These are phyloP conservation scores for Aethina tumida DNA, from an alignment of 1,140 invertebrate species.

Conservation along the genomic window DNA sequence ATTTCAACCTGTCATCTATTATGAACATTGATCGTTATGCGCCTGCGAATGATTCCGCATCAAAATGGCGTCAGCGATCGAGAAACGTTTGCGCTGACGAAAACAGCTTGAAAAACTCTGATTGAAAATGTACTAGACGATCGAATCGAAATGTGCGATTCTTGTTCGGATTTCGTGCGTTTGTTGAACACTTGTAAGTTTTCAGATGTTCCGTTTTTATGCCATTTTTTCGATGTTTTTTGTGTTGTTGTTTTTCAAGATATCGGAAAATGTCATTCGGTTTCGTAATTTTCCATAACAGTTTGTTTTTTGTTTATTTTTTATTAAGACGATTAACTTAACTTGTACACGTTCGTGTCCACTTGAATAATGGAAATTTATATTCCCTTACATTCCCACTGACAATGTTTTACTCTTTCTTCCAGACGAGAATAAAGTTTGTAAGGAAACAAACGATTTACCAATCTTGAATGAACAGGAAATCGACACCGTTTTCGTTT, in stretches of 20 bases:
- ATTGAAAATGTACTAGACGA: too few species aligned
- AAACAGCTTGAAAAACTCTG: too few species aligned
- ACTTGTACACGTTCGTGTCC: too few species aligned
- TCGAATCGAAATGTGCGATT: slow-evolving; percentile 80
- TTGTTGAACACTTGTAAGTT: slow-evolving; percentile 66
- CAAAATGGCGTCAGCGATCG: too few species aligned
- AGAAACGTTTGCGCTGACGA: too few species aligned
- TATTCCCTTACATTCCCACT: too few species aligned
- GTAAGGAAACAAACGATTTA: slow-evolving; percentile 30
- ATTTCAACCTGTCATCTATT: too few species aligned
- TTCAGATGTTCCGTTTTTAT: slow-evolving; percentile 29
- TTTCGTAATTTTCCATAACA: background rate
- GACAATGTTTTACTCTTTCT: too few species aligned
- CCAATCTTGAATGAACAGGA: slow-evolving; percentile 30
- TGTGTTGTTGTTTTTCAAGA: slow-evolving; percentile 6
- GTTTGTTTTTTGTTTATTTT: slow-evolving; percentile 6
- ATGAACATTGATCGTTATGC: too few species aligned
- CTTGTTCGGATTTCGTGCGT: slow-evolving; percentile 68
- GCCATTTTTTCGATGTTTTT: slow-evolving; percentile 6
- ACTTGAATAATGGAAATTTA: too few species aligned
- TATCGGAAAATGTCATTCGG: background rate
- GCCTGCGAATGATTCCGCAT: too few species aligned
- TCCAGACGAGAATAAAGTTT: slow-evolving; percentile 33
- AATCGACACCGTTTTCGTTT: slow-evolving; percentile 30
- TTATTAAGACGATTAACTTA: background rate